Conservation (phyloP, 2,113 vertebrate genomes). For the Turdus rufiventris region DNA sequence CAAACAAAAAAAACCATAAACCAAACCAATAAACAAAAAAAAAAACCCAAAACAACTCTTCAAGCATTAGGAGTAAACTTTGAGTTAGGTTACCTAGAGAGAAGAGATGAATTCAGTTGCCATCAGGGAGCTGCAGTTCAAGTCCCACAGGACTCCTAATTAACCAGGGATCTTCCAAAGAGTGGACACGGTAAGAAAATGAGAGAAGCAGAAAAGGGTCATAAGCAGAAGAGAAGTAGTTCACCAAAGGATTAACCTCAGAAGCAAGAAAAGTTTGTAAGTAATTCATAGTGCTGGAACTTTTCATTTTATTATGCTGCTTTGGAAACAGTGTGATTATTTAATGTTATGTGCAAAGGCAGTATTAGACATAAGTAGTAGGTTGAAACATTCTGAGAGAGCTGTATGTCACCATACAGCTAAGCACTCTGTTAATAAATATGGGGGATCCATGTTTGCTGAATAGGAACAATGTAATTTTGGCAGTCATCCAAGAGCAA, state of each 20-base stretch:
- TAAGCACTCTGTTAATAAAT: not conserved
- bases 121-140: not conserved
- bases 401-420: not conserved
- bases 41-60: not conserved
- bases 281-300: not conserved
- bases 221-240: not conserved
- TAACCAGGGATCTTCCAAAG: not conserved
- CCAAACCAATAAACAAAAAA: not conserved
- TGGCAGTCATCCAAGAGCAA: slow-evolving; percentile 10
- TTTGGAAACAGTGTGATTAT: not conserved
- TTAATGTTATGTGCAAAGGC: not conserved
- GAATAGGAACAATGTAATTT: not conserved
- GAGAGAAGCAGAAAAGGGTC: not conserved
- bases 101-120: not conserved
- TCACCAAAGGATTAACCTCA: not conserved
- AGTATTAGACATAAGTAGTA: not conserved
- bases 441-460: not conserved
- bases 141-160: not conserved
- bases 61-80: not conserved
- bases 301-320: not conserved
- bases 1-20: not conserved
- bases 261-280: not conserved
- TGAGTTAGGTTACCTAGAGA: not conserved
- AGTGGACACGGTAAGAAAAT: not conserved
- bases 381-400: not conserved